These are phyloP conservation scores for Camponotus fellah DNA, from an alignment of 2,888 invertebrate genomes.

Conservation along the genomic window DNA sequence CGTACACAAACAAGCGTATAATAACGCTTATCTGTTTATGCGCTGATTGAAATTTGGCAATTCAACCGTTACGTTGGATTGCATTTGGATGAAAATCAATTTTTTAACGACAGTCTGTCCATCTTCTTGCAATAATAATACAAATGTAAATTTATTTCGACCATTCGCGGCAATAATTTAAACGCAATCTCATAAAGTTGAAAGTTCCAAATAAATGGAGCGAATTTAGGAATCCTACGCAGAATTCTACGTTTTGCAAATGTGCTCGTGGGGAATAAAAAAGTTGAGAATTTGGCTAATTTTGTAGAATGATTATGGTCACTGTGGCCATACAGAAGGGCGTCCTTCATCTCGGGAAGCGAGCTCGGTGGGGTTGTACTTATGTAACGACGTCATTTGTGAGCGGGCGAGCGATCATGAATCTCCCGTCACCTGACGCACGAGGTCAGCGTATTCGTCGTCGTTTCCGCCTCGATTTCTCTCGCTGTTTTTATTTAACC, in stretches of 20 bases:
- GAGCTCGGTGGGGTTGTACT: conserved; percentile 68
- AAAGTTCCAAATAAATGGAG: not conserved
- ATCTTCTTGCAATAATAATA: not conserved
- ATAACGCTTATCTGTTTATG: conserved; percentile 25
- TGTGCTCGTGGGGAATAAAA: not conserved
- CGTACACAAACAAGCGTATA: conserved; percentile 30
- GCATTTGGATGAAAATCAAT: not conserved
- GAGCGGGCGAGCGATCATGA: conserved; percentile 70
- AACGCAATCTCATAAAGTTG: not conserved
- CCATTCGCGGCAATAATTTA: not conserved
- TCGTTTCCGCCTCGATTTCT: conserved; percentile 63
- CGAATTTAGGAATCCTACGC: not conserved
- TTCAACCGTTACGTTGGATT: conserved; percentile 27
- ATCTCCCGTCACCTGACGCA: conserved; percentile 72
- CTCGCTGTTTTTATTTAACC: conserved; percentile 66
- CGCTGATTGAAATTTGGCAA: conserved; percentile 12
- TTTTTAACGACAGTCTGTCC: not conserved
- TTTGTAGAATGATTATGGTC: conserved; percentile 68
- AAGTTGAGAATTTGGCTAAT: conserved; percentile 65
- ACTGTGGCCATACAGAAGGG: conserved; percentile 62
- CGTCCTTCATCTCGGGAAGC: conserved; percentile 65
- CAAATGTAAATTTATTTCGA: not conserved
- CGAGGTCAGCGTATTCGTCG: conserved; percentile 64
- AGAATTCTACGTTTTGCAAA: not conserved
- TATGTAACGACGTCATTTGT: conserved; percentile 76